Conservation (phyloP, 2,113 vertebrate genomes). For the Myrmophylax atrothorax region DNA sequence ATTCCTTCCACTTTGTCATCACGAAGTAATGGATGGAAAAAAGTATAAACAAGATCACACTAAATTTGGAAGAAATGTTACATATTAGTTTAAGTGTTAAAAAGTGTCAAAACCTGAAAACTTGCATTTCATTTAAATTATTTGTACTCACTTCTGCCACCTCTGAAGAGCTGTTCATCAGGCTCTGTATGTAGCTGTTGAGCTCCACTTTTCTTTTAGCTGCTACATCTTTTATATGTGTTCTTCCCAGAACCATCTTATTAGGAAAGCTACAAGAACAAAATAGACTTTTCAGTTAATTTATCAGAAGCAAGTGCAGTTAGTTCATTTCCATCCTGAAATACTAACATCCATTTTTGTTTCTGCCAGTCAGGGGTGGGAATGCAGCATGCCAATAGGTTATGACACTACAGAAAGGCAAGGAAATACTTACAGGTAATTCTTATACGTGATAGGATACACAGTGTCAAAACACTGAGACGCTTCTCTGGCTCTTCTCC, state of each 20-base stretch:
- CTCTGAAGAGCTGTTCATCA: constrained; percentile 90
- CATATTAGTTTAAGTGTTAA: constrained; percentile 41
- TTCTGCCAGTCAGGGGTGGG: background rate
- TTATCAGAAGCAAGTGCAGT: background rate
- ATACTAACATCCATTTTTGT: background rate
- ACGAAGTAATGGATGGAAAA: constrained; percentile 94
- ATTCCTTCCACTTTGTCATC: constrained; percentile 94
- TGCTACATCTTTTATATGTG: constrained; percentile 97
- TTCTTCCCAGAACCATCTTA: constrained; percentile 95
- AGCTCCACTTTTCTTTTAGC: constrained; percentile 95
- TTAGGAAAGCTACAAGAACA: constrained; percentile 85
- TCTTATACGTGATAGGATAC: background rate
- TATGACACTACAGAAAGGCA: background rate
- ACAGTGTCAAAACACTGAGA: background rate
- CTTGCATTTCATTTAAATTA: background rate
- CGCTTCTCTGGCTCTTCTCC: background rate
- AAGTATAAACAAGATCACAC: constrained; percentile 98
- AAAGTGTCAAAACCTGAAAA: background rate
- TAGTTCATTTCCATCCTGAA: background rate
- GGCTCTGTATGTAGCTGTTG: constrained; percentile 92
- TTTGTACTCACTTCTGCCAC: constrained; percentile 88
- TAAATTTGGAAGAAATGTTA: constrained; percentile 67
- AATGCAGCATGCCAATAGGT: background rate
- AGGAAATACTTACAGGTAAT: background rate
- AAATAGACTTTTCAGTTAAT: background rate